Evolutionary conservation across 2,797 vertebrate species (phyloP).

Genomic region (Chaetophractus vellerosus): DNA sequence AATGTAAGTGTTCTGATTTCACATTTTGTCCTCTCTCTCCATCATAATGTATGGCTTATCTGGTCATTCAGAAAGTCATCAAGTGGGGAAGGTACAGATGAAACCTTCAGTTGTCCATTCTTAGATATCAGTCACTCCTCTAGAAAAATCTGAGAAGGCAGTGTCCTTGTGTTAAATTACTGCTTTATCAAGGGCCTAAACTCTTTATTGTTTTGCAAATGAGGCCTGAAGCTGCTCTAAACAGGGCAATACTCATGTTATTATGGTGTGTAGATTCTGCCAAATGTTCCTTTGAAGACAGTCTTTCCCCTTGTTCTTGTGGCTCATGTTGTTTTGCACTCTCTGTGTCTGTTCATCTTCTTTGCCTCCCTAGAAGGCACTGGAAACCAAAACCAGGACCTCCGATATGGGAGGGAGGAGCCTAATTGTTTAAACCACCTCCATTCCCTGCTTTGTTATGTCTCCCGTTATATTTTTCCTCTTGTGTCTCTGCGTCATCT

Average conservation of each 20-base stretch:
- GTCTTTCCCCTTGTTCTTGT: neutral
- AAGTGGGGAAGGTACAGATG: neutral
- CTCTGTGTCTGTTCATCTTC: too few relatives aligned
- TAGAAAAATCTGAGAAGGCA: neutral
- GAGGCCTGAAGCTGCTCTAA: neutral
- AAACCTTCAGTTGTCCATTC: neutral
- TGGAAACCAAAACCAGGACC: too few relatives aligned
- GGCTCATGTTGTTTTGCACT: neutral
- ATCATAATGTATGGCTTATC: neutral
- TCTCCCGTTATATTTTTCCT: too few relatives aligned
- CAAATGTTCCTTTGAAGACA: neutral
- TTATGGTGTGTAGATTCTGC: neutral
- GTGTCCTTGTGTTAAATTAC: neutral
- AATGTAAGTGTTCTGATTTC: neutral
- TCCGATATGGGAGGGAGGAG: too few relatives aligned
- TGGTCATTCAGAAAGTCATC: neutral
- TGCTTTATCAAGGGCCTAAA: neutral
- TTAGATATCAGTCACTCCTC: neutral
- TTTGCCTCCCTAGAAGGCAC: too few relatives aligned
- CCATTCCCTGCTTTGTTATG: too few relatives aligned
- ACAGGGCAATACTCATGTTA: neutral
- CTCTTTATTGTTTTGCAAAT: neutral
- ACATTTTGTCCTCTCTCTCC: neutral
- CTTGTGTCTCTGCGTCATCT: too few relatives aligned
- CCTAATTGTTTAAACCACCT: too few relatives aligned